A percentile compares a stretch with the other conserved stretches of the same genome.
Conservation (phyloP, 2,113 vertebrate species). For the Gymnarchus niloticus region DNA sequence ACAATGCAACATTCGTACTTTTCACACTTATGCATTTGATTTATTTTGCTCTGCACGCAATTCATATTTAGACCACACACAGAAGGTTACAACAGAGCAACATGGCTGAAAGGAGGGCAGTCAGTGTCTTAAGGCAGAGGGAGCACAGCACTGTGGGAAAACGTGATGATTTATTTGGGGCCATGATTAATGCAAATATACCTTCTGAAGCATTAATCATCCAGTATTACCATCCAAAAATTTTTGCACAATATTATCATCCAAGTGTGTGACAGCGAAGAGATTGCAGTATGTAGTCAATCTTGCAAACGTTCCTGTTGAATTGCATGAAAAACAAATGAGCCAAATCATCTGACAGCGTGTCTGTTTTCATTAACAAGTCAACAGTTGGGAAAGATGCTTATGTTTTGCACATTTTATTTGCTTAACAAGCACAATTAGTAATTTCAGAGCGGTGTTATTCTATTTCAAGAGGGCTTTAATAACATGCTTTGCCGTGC, state of each 20-base stretch:
- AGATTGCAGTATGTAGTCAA: background rate
- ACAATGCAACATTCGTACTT: background rate
- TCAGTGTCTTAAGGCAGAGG: background rate
- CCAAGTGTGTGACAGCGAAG: background rate
- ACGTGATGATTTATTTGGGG: background rate
- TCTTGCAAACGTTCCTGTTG: background rate
- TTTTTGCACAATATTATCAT: background rate
- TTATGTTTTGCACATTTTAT: slow-evolving; percentile 4
- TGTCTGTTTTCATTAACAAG: background rate
- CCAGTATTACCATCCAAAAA: background rate
- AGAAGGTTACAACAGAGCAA: background rate
- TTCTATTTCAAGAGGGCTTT: background rate
- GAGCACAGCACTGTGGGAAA: background rate
- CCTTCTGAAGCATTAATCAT: background rate
- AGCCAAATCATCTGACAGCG: background rate
- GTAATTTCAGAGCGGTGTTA: background rate
- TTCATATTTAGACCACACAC: background rate
- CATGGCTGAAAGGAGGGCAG: background rate
- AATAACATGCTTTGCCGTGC: background rate
- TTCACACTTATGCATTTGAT: background rate
- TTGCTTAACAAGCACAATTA: background rate
- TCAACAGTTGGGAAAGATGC: background rate
- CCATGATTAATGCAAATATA: background rate
- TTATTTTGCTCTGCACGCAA: background rate
- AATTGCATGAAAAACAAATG: background rate